phyloP scores from a whole-genome alignment of 2,113 vertebrate species.

The Cranoglanis bouderius region DNA sequence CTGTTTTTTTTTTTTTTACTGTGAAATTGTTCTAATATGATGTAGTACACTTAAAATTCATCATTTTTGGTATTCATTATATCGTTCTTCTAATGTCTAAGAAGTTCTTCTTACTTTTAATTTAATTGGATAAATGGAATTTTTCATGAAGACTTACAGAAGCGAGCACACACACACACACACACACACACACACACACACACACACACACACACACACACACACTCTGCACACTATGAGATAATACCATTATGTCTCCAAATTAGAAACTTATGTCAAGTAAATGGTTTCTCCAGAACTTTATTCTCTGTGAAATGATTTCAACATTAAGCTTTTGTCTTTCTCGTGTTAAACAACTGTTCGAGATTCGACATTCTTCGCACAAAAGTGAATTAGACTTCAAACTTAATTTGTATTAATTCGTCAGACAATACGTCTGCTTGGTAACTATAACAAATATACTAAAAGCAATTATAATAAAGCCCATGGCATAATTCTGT shows the following conservation, averaged over 20 bases:
- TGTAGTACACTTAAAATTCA: background rate
- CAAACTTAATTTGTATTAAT: background rate
- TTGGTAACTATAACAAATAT: background rate
- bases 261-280: conserved; percentile 15
- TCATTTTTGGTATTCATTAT: background rate
- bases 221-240: background rate
- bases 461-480: background rate
- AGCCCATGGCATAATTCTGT: conserved; percentile 16
- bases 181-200: background rate
- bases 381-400: background rate
- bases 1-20: background rate
- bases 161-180: background rate
- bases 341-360: background rate
- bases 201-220: background rate
- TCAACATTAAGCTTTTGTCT: background rate
- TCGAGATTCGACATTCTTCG: background rate
- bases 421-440: background rate
- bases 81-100: background rate
- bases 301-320: conserved; percentile 11
- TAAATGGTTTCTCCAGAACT: background rate
- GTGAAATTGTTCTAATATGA: background rate
- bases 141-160: background rate
- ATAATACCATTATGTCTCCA: conserved; percentile 15
- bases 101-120: background rate
- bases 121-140: background rate